Base-by-base conservation (phyloP, 2,113 vertebrate species). In the Taurulus bubalis region DNA sequence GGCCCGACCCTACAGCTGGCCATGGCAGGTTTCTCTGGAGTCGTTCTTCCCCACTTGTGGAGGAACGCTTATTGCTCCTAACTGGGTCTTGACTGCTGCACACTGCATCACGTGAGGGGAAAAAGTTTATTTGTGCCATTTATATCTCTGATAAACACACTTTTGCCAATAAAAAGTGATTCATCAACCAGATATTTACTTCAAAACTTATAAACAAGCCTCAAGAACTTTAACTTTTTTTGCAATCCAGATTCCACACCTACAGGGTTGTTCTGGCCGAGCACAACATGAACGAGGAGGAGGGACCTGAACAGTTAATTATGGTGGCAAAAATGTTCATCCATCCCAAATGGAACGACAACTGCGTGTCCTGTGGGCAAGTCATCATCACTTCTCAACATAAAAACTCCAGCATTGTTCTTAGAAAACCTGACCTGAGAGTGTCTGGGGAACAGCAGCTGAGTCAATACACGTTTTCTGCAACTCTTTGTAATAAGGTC, bases 1-100 rank as follows among this genome's bases (percentile, higher is more conserved):
- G 40, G 93, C 91, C 38, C 84, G 69, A 10, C 91, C 91, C 1
- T 85, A 92, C 80, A 94, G 93, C 71, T 94, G 93, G 93, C 92
- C 94, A 30, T 94, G 93, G 94, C 93, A 93, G 91, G 86, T 92
- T 65, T 94, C 92, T 30, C 56, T 95, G 74, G 78, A 87, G 85
- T 91, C 83, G 2, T 93, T 90, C 74, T 89, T 85, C 38, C 91
- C 92, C 16, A 92, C 87, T 2, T 95, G 89, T 80, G 91, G 94
- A 71, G 93, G 88, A 20, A 95, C 90, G 12, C 89, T 93, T 8
- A 92, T 93, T 24, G 89, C 91, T 32, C 83, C 89, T 3, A 71
- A 91, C 77, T 94, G 93, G 94, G 89, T 94, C 28, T 36, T 94
- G 80, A 93, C 93, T 30, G 92, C 93, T 32, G 92, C 90, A 22